Base-by-base conservation (phyloP, 2,113 vertebrate genomes). In the Esox niger region DNA sequence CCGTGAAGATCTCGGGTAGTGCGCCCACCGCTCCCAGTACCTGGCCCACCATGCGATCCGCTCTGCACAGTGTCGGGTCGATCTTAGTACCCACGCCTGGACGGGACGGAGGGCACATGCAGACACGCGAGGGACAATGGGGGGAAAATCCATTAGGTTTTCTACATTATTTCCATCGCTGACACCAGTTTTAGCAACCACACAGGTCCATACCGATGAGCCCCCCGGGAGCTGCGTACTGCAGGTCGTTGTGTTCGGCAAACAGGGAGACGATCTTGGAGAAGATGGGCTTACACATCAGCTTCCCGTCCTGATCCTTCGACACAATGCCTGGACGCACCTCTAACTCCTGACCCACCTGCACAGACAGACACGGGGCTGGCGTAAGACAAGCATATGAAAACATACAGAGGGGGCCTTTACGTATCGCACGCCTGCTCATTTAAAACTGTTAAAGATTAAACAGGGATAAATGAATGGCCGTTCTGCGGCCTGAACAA, bases 211-310 rank as follows among this genome's bases (percentile, higher is more conserved):
- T 84, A 99, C 97, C 97, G 68, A 98, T 98, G 49, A 99, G 96
- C 79, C 96, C 96, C 68, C 97, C 97, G 0, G 97, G 97, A 23
- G 94, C 97, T 66, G 96, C 97, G 68, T 97, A 99, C 56, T 98
- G 97, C 74, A 99, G 91, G 87, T 98, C 97, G 20, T 99, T 99
- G 90, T 99, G 95, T 68, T 99, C 97, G 0, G 97, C 97, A 64
- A 98, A 99, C 76, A 99, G 91, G 10, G 97, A 98, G 13, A 99
- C 96, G 35, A 99, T 99, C 93, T 98, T 98, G 79, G 97, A 98
- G 85, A 98, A 99, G 76, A 99, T 99, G 68, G 97, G 97, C 80
- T 99, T 99, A 88, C 97, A 99, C 97, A 98, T 99, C 58, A 99
- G 94, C 79, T 98, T 99, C 69, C 97, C 97, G 81, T 99, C 97